Evolutionary conservation across 1,140 invertebrate species (phyloP).

Genomic region (Achatina immaculata): DNA sequence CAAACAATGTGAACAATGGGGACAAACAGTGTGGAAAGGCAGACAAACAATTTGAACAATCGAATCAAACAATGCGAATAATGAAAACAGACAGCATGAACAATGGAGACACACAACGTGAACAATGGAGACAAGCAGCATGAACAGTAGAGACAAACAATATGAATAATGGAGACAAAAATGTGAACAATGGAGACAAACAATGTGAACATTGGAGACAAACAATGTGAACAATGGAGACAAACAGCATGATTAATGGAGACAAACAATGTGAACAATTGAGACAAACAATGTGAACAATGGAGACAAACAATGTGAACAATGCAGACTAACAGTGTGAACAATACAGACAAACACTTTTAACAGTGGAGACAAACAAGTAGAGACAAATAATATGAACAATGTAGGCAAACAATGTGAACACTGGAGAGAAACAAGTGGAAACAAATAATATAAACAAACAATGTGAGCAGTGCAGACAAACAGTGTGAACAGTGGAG

Average conservation of each 20-base stretch:
- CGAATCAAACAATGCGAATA: constrained; percentile 4
- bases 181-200: too few relatives aligned
- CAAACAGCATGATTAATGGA: background rate
- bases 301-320: background rate
- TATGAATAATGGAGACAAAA: background rate
- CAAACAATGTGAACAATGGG: too few relatives aligned
- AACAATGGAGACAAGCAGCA: background rate
- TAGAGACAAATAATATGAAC: background rate
- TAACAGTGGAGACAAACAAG: background rate
- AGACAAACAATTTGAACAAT: background rate
- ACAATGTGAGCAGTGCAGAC: background rate
- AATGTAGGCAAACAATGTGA: background rate
- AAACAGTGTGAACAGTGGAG: too few relatives aligned
- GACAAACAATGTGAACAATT: background rate
- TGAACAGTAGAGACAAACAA: background rate
- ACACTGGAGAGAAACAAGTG: background rate
- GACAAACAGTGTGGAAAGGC: too few relatives aligned
- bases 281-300: too few relatives aligned
- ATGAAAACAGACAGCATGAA: background rate
- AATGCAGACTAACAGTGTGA: background rate
- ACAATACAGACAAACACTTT: background rate
- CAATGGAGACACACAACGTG: background rate
- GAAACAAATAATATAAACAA: background rate
- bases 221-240: too few relatives aligned
- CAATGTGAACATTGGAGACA: too few relatives aligned